Base-by-base conservation (phyloP, 2,888 invertebrate species). In the Gasteruption jaculator region DNA sequence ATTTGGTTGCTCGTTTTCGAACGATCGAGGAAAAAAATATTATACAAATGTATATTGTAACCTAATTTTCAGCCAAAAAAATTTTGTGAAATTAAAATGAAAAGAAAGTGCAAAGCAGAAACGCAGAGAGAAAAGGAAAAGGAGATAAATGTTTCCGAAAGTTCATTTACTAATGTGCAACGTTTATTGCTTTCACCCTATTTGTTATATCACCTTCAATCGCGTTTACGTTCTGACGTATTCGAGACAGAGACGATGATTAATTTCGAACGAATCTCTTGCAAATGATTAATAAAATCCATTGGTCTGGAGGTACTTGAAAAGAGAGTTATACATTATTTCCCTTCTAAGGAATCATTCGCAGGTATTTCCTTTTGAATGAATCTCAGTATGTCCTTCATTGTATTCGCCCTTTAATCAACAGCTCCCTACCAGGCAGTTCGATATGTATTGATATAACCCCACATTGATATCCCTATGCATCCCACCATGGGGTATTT, bases 381-480 rank as follows among this genome's bases (percentile, higher is more conserved):
- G 42, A 38, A 45, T 27, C 41, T 31, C 38, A 43, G 42, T 41
- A 47, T 44, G 45, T 43, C 56, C 54, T 52, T 55, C 53, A 60
- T 62, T 62, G 61, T 61, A 34, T 43, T 49, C 48, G 51, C 49
- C 51, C 54, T 57, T 61, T 61, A 61, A 65, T 65, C 61, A 63
- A 64, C 58, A 53, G 57, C 55, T 52, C 53, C 60, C 55, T 55
- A 50, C 56, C 50, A 51, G 39, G 52, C 53, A 53, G 57, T 60
- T 62, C 61, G 60, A 63, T 60, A 57, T 56, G 57, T 60, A 63
- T 63, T 61, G 63, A 61, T 60, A 58, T 58, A 61, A 53, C 54
- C 52, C 56, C 15, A 21, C 34, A n/a, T 35, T 16, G n/a, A 22
- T 12, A 3, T 35, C 8, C 24, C 8, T 35, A 14, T 14, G 5